Evolutionary conservation across 2,113 vertebrate genomes (phyloP), one percentile per base, ranked within the genome.

Genomic region (Myotis lucifugus): DNA sequence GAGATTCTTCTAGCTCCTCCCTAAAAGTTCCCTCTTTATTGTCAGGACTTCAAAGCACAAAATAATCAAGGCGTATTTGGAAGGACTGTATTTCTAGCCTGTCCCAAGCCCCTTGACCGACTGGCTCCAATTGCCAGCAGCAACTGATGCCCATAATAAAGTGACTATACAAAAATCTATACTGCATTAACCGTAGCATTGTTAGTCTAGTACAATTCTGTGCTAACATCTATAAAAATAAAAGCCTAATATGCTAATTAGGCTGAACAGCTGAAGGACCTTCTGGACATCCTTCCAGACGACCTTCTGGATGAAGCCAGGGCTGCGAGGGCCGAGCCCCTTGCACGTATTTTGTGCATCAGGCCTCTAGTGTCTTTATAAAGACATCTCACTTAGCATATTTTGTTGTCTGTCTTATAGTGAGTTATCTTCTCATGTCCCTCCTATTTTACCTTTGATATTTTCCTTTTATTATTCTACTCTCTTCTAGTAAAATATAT

Each of bases 401-500:
- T 84, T 83, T 83, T 79, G 42, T 66, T 52, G 25, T 69, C 61
- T 81, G 89, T 89, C 64, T 59, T 74, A n/a, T 15, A 34, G 8
- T 48, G 56, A 94, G 32, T 64, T 72, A 67, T 48, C 48, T 37
- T 67, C 42, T 78, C 70, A 6, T n/a, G 42, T 50, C 70, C 10
- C n/a, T 84, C n/a, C 77, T 52, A 50, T 52, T 95, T 54, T 0
- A 2, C 32, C 56, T 82, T 79, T 88, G 37, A 86, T 72, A 54
- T 69, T 85, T 93, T 88, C 50, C 82, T 90, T 78, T 64, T 18
- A 90, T 79, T 86, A 70, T 42, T 93, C 77, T 79, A 32, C 70
- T 61, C 21, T 67, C 10, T 82, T 85, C 46, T 82, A 61, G 70
- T 46, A 92, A 78, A 85, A 82, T 40, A 27, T 15, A 50, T 13